Percentiles rank a stretch among this genome's conserved stretches.
Conservation (phyloP, 2,797 vertebrate genomes). For the Macropus fuliginosus region DNA sequence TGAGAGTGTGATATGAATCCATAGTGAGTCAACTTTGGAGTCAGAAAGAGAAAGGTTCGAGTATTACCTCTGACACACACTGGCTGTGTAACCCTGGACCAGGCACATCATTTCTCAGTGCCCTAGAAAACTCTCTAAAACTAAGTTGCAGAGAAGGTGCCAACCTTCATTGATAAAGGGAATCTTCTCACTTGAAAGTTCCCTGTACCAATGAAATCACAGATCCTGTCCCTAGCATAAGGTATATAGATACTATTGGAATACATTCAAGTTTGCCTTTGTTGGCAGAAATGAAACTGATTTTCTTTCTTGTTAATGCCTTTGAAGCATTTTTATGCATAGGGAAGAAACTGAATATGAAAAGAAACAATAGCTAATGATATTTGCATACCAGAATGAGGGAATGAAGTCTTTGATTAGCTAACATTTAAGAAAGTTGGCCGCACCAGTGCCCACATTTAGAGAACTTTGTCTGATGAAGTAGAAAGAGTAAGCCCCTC, state of each 20-base stretch:
- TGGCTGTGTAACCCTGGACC: neutral
- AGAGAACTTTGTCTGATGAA: neutral
- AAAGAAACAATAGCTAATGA: neutral
- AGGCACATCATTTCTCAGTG: neutral
- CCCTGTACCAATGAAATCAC: neutral
- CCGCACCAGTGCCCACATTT: neutral
- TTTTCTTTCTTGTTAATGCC: neutral
- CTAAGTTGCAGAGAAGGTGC: neutral
- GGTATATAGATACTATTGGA: neutral
- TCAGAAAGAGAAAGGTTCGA: neutral
- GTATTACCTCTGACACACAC: neutral
- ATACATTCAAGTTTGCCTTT: conserved; percentile 6
- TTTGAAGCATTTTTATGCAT: conserved; percentile 32
- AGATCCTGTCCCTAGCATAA: neutral
- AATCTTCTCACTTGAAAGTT: neutral
- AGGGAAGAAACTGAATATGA: conserved; percentile 23
- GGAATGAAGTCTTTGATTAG: neutral
- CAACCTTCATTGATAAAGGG: neutral
- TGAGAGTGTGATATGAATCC: neutral
- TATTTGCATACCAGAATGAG: neutral
- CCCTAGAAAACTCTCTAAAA: neutral
- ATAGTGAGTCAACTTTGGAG: neutral
- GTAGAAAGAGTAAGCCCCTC: neutral
- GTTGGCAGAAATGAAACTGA: neutral
- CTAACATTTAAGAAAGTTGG: neutral